Base-by-base conservation (phyloP, 2,113 vertebrate genomes). In the Xenopus borealis region DNA sequence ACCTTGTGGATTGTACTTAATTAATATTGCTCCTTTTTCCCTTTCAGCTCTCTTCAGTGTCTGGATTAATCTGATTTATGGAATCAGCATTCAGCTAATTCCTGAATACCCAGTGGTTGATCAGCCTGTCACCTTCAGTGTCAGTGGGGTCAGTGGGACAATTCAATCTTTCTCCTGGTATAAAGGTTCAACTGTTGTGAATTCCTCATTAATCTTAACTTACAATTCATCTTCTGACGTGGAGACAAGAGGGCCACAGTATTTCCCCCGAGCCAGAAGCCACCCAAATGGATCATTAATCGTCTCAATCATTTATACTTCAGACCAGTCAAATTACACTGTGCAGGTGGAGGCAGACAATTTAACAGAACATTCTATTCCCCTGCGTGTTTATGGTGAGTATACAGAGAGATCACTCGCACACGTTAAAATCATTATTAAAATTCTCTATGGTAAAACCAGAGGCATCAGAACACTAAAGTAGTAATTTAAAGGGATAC, bases 21-120 rank as follows among this genome's bases (percentile, higher is more conserved):
- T 12, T 50, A 13, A 50, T 16, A 5, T 16, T 7, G 4, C 14
- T n/a, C 17, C 17, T 55, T 55, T n/a, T 9, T 72, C 45, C 30
- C 45, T 72, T 63, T 9, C 23, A 72, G 70, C 62, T 62, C 44
- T 71, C 57, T 58, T 71, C 58, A 16, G 44, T 27, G 9, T 71
- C 17, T 50, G 13, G 30, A 30, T 71, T 17, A n/a, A 71, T 46
- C 11, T 46, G 44, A 17, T 40, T 19, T 7, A 45, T 62, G 69
- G 40, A 71, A 55, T 55, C 7, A 10, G 10, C 14, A 50, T 71
- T 46, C n/a, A 67, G 46, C 45, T 18, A 10, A 71, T 50, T 19
- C 69, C 69, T 62, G n/a, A 23, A 58, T 50, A 71, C 52, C 69
- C 69, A 18, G 45, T 23, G 12, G 17, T 50, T 46, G 13, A 30